Base-by-base conservation (phyloP, 2,888 invertebrate species). In the Crossocerus cetratus region DNA sequence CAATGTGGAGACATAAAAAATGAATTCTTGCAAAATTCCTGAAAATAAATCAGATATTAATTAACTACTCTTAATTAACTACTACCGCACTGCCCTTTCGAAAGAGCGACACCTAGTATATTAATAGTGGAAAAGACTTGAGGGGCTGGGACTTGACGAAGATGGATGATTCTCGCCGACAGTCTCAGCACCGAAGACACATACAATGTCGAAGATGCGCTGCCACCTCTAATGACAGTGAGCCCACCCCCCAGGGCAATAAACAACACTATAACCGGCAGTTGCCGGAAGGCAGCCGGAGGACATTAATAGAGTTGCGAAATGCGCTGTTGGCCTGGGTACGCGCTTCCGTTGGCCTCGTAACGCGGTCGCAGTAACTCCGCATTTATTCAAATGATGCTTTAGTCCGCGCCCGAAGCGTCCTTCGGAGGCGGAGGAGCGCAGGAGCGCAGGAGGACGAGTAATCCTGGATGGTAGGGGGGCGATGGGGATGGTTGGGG, bases 351-450 rank as follows among this genome's bases (percentile, higher is more conserved):
- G n/a, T 14, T 49, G 3, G 13, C 56, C 61, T 63, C 56, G 62
- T 55, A 65, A 73, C 76, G 58, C 69, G 62, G 64, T 32, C 74
- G 82, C 85, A 80, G 86, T 88, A 88, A 88, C 86, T 88, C 74
- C 77, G 77, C 86, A 83, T 89, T 89, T 87, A 89, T 88, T 87
- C 87, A 88, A 88, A 88, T 86, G 87, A 89, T 88, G 82, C 86
- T 87, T 88, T 86, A 87, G 87, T 83, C 83, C 76, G 83, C 84
- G 78, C 76, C 78, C 75, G 74, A 78, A 76, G 81, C 78, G 78
- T 86, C 80, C 84, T 86, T 80, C 72, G 76, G 69, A 49, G 49
- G 14, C 16, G 76, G 76, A 67, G 75, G 84, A 81, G 85, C 87
- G 60, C n/a, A 65, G 61, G 32, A 67, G 62, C 55, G 71, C 56